A percentile compares a stretch with the other conserved stretches of the same genome.
Conservation (phyloP, 1,140 invertebrate species). For the Grapholita molesta region DNA sequence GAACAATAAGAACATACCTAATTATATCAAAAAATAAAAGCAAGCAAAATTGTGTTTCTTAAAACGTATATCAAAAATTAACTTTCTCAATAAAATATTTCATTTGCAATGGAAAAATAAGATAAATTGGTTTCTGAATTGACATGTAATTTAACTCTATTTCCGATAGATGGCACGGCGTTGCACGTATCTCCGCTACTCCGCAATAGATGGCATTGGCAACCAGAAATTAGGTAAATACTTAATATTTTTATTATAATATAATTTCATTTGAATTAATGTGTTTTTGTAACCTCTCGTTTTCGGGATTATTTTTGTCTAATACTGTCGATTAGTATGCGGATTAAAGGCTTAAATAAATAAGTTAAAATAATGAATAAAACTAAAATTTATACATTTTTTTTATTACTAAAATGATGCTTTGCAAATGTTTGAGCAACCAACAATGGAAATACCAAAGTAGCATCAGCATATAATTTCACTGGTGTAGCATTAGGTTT, state of each 20-base stretch:
- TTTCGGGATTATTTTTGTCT: too few species aligned
- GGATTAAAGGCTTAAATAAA: neutral
- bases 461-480: constrained; percentile 98
- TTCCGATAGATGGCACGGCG: neutral
- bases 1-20: neutral
- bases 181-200: constrained; percentile 17
- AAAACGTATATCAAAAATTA: neutral
- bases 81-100: neutral
- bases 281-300: too few species aligned
- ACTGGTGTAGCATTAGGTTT: constrained; percentile 92
- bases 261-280: too few species aligned
- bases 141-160: neutral
- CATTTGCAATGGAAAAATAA: neutral
- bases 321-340: too few species aligned
- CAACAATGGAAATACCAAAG: constrained; percentile 95
- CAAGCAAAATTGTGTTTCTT: neutral
- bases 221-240: neutral
- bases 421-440: constrained; percentile 97
- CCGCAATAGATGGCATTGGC: constrained; percentile 28
- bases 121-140: neutral
- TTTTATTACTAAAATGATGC: constrained; percentile 72
- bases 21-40: neutral
- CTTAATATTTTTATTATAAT: too few species aligned
- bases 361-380: constrained; percentile 12
- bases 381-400: constrained; percentile 61